Conservation (phyloP, 2,113 vertebrate species). For the Callipepla californica region DNA sequence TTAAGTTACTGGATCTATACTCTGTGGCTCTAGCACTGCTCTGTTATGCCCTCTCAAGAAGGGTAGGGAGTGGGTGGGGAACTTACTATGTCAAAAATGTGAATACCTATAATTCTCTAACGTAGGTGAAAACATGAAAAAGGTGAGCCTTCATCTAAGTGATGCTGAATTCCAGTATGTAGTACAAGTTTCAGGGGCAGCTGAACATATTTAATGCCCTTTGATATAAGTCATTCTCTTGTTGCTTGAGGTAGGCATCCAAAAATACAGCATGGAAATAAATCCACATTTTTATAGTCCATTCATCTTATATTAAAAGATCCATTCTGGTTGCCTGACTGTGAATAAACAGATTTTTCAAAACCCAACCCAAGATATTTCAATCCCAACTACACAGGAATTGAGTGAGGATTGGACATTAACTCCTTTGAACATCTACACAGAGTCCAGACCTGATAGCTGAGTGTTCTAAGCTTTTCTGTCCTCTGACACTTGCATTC, state of each 20-base stretch:
- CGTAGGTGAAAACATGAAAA: slow-evolving; percentile 15
- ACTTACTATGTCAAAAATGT: background rate
- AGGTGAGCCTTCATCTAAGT: background rate
- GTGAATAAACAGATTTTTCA: background rate
- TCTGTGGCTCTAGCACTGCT: background rate
- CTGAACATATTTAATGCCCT: background rate
- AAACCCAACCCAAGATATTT: background rate
- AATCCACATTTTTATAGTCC: background rate
- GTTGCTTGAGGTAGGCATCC: background rate
- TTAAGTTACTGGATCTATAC: slow-evolving; percentile 33
- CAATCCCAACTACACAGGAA: background rate
- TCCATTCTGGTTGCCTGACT: background rate
- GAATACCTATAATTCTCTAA: slow-evolving; percentile 26
- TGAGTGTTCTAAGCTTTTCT: background rate
- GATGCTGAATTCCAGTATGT: background rate
- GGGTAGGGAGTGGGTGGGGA: background rate
- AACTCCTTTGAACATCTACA: background rate
- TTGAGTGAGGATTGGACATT: background rate
- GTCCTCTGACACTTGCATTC: background rate
- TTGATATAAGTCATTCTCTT: background rate
- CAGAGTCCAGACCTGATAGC: background rate
- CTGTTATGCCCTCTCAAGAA: slow-evolving; percentile 20
- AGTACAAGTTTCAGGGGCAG: background rate
- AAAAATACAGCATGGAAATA: background rate
- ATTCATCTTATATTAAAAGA: background rate